Evolutionary conservation across 1,140 invertebrate species (phyloP).

Genomic region (Saccostrea glomerata): DNA sequence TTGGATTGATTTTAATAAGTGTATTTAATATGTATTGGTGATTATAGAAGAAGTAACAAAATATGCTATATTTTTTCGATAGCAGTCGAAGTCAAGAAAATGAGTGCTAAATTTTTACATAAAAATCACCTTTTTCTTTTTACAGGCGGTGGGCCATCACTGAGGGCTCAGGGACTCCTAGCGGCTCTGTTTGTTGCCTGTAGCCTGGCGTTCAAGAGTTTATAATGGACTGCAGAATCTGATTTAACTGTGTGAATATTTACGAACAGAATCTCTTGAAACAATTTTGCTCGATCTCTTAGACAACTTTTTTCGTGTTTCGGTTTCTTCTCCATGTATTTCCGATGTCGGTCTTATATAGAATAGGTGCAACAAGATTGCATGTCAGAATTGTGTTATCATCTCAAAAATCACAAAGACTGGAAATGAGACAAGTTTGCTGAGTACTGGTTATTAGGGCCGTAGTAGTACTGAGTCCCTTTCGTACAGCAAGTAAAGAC

Average conservation of each 20-base stretch:
- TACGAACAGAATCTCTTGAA: background rate
- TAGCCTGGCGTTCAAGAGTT: conserved; percentile 14
- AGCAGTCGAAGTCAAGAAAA: too few species aligned
- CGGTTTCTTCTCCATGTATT: background rate
- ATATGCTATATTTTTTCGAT: too few species aligned
- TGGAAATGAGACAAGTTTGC: background rate
- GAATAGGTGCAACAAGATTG: too few species aligned
- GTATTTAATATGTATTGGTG: too few species aligned
- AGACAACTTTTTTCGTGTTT: conserved; percentile 2
- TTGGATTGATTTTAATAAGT: too few species aligned
- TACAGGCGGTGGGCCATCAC: conserved; percentile 46
- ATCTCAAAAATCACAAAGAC: background rate
- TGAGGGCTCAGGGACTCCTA: conserved; percentile 39
- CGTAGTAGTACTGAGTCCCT: too few species aligned
- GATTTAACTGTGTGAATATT: background rate
- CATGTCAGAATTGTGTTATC: background rate
- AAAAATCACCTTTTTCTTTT: background rate
- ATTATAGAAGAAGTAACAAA: too few species aligned
- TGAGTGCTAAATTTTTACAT: too few species aligned
- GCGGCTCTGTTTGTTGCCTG: conserved; percentile 34
- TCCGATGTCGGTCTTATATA: background rate
- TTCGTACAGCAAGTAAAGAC: too few species aligned
- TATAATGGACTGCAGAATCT: conserved; percentile 41
- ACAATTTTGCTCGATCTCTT: background rate
- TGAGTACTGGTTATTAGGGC: background rate